phyloP scores from a whole-genome alignment of 2,797 vertebrate genomes.

The Sebastes matsubarae region DNA sequence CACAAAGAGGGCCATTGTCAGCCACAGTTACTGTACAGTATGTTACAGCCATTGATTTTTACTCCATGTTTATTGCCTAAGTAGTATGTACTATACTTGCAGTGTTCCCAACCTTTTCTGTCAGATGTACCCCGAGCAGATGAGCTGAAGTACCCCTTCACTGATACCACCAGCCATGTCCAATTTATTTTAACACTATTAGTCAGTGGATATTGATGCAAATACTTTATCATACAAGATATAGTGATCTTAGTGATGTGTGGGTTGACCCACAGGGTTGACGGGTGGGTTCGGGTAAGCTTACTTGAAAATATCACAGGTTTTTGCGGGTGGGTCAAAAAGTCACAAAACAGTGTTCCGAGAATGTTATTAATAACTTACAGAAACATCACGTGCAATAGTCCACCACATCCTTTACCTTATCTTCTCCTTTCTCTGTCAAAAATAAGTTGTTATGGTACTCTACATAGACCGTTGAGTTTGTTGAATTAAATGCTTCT shows the following conservation, averaged over 20 bases:
- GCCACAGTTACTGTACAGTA: background rate
- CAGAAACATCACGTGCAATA: no score
- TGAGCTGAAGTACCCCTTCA: background rate
- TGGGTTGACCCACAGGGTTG: no score
- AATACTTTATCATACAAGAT: background rate
- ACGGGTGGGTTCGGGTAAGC: no score
- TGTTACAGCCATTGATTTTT: background rate
- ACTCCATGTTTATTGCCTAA: background rate
- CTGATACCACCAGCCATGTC: background rate
- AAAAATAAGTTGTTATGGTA: background rate
- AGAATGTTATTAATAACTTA: no score
- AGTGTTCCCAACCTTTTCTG: background rate
- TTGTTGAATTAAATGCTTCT: conserved; percentile 1
- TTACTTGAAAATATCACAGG: no score
- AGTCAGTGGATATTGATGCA: background rate
- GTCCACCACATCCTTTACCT: no score
- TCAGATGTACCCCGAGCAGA: background rate
- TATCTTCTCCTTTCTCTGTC: no score
- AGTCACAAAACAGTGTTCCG: background rate
- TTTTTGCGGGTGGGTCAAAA: background rate
- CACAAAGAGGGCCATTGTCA: background rate
- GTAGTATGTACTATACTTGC: background rate
- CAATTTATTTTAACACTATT: background rate
- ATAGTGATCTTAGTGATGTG: background rate
- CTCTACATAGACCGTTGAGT: background rate